Base-by-base conservation (phyloP, 1,140 invertebrate genomes). In the Agrilus planipennis region DNA sequence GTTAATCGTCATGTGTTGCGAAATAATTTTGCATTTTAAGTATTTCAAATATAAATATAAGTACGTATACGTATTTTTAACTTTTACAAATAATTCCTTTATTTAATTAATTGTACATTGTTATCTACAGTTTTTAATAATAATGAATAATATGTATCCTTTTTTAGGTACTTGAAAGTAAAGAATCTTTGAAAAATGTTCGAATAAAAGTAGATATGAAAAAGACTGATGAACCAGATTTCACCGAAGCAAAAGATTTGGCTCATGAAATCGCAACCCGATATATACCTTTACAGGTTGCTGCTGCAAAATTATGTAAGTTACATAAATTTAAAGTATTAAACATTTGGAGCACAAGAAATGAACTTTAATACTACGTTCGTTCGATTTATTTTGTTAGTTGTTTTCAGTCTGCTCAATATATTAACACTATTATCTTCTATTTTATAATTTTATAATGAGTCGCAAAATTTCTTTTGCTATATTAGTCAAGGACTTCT, bases 401-500 rank as follows among this genome's bases (percentile, higher is more conserved):
- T 27, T 25, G 23, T 25, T 25, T 25, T n/a, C 10, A n/a, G n/a
- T 31, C 6, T 34, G 11, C 6, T 20, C 34, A 20, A 21, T 27
- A 36, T 25, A n/a, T 28, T 10, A 12, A 34, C 30, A 35, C 17
- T 19, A 12, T 32, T 37, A 25, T 40, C 20, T 1, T 40, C 2
- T 67, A 71, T 41, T 59, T 63, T 44, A 54, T 79, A 29, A 72
- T 72, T 30, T 76, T 94, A 42, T 75, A 69, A 31, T 55, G 68
- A 0, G n/a, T n/a, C n/a, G n/a, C n/a, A n/a, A n/a, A n/a, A n/a
- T n/a, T n/a, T n/a, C n/a, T n/a, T n/a, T n/a, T n/a, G n/a, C n/a
- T n/a, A n/a, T n/a, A n/a, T n/a, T n/a, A n/a, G n/a, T n/a, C n/a
- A n/a, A n/a, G n/a, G n/a, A n/a, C n/a, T n/a, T n/a, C n/a, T n/a